Percentiles rank a stretch among this genome's conserved stretches.
These are phyloP conservation scores for Falco berigora DNA, from an alignment of 2,797 vertebrate genomes.

Conservation along the genomic window DNA sequence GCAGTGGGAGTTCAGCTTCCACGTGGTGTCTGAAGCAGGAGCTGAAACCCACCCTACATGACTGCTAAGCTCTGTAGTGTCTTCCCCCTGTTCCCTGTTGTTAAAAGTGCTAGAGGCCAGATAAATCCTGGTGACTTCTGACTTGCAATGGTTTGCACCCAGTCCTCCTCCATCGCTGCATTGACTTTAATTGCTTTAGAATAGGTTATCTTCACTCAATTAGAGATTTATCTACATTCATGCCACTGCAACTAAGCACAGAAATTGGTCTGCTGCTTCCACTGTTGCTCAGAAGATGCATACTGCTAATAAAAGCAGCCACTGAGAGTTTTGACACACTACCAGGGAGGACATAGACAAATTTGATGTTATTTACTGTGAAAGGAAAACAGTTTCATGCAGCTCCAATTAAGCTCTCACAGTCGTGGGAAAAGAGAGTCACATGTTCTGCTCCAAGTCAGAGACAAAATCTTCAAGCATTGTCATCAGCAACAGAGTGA, in stretches of 20 bases:
- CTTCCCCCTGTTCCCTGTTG: not conserved
- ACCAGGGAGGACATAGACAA: not conserved
- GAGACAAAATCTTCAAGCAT: not conserved
- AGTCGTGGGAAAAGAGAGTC: not conserved
- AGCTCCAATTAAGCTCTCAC: not conserved
- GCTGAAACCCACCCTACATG: not conserved
- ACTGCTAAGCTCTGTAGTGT: not conserved
- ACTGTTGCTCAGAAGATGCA: not conserved
- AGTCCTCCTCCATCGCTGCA: too few species aligned
- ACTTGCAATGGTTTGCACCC: not conserved
- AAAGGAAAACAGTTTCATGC: not conserved
- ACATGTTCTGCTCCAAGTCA: not conserved
- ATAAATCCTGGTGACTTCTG: not conserved
- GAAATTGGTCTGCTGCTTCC: not conserved
- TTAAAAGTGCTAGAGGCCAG: not conserved
- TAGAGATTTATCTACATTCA: not conserved
- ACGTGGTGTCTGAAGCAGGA: not conserved
- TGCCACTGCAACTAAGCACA: not conserved
- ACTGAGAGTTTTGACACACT: not conserved
- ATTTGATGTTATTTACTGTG: not conserved
- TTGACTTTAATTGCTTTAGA: not conserved
- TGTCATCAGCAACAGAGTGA: not conserved
- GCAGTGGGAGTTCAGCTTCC: not conserved
- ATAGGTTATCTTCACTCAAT: accelerated
- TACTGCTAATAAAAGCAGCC: not conserved